phyloP scores from a whole-genome alignment of 2,888 invertebrate species.

The Drosophila neonasuta region DNA sequence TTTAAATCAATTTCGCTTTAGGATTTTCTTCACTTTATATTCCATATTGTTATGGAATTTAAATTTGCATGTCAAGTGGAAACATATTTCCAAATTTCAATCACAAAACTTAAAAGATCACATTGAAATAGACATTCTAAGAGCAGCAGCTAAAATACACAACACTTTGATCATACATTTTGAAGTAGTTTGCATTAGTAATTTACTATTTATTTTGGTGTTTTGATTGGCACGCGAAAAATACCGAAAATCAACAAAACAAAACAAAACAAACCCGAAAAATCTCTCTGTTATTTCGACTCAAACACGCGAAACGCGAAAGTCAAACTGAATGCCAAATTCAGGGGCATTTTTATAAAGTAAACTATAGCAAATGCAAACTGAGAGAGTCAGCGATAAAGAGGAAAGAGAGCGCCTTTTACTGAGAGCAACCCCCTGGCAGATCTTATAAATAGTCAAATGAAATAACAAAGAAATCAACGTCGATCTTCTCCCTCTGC shows the following conservation, averaged over 20 bases:
- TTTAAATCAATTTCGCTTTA: constrained; percentile 54
- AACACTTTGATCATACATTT: constrained; percentile 7
- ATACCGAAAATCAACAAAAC: constrained; percentile 2
- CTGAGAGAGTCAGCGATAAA: constrained; percentile 39
- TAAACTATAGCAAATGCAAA: constrained; percentile 41
- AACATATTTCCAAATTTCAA: constrained; percentile 30
- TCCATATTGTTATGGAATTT: constrained; percentile 46
- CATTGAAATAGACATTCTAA: constrained; percentile 1
- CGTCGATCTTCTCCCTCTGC: constrained; percentile 30
- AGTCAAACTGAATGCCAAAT: constrained; percentile 61
- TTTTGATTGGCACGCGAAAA: constrained; percentile 30
- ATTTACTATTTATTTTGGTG: constrained; percentile 31
- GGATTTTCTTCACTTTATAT: constrained; percentile 22
- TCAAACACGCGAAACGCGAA: constrained; percentile 68
- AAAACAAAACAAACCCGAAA: constrained; percentile 35
- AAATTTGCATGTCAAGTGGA: constrained; percentile 57
- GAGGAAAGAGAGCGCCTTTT: neutral
- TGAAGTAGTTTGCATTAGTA: constrained; percentile 33
- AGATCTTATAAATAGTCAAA: constrained; percentile 64
- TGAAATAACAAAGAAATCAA: constrained; percentile 42
- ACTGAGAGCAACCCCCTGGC: constrained; percentile 21
- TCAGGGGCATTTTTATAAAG: constrained; percentile 63
- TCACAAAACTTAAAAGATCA: constrained; percentile 27
- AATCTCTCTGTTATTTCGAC: constrained; percentile 40
- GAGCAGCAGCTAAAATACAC: constrained; percentile 1